Base-by-base conservation (phyloP, 2,113 vertebrate genomes). In the Trogon surrucura region DNA sequence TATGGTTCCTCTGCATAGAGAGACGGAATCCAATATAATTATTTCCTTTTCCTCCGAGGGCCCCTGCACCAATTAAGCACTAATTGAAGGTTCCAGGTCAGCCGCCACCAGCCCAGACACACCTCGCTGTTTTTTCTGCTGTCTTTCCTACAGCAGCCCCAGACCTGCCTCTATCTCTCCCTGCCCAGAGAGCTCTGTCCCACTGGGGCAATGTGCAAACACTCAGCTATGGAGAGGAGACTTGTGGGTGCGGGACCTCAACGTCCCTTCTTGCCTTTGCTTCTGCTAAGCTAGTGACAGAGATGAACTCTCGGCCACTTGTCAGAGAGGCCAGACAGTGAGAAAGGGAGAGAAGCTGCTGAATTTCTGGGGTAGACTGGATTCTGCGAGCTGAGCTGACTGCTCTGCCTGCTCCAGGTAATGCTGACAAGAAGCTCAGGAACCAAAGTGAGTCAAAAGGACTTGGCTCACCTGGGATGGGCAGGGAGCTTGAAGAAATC, bases 251-350 rank as follows among this genome's bases (percentile, higher is more conserved):
- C 1, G 30, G 54, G 80, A 51, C 30, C 27, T 38, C 64, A 41
- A 5, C 0, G 3, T 32, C 25, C 25, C 4, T 0, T 26, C 50
- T 45, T 26, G 22, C 23, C 67, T 88, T 73, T 36, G 38, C 45
- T 29, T 62, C 62, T 75, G 57, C 62, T 60, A 21, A 85, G 51
- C 29, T 36, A 36, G 25, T 8, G n/a, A 47, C 60, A 67, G 61
- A 73, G 17, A 17, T 56, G 1, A 50, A 36, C 20, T 64, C 48
- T 75, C 38, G 21, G 20, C n/a, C 23, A 30, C 41, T n/a, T 41
- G 0, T 56, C 54, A 25, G 54, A 75, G 61, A 34, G 32, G 36
- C 32, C 38, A 60, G 72, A 26, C 50, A 27, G 26, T 7, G 7
- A 75, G 56, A 30, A 51, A 51, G 23, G 56, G 50, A n/a, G 25